Conservation (phyloP, 1,140 invertebrate genomes). For the Drosophila kanapiae region DNA sequence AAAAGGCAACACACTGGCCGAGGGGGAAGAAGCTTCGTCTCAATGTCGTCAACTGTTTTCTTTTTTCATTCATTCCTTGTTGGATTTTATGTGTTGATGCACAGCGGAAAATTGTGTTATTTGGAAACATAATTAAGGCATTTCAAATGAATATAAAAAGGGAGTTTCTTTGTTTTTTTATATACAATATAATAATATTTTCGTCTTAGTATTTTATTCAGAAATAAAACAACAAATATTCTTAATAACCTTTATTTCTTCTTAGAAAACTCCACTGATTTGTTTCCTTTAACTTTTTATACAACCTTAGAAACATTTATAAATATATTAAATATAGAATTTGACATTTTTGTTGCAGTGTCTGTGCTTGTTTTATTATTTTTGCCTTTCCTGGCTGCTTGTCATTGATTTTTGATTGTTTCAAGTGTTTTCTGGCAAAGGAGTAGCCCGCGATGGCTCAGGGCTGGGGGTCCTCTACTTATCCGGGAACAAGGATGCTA, state of each 20-base stretch:
- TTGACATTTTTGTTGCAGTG: constrained; percentile 2
- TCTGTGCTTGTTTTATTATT: background rate
- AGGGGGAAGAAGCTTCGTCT: constrained; percentile 40
- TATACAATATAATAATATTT: too few relatives aligned
- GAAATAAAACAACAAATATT: too few relatives aligned
- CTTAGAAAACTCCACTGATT: too few relatives aligned
- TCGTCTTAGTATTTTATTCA: too few relatives aligned
- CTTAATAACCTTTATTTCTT: too few relatives aligned
- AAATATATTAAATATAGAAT: background rate
- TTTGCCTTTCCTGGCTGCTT: constrained; percentile 34
- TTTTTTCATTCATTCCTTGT: constrained; percentile 9
- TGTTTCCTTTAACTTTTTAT: too few relatives aligned
- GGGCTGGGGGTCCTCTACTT: too few relatives aligned
- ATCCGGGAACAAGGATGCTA: background rate
- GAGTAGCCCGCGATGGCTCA: constrained; percentile 3
- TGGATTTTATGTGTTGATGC: constrained; percentile 18
- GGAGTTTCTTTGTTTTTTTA: too few relatives aligned
- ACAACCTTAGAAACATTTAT: too few relatives aligned
- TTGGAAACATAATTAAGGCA: too few relatives aligned
- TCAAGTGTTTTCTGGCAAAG: constrained; percentile 65
- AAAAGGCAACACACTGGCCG: constrained; percentile 59
- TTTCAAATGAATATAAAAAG: too few relatives aligned
- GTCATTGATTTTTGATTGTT: constrained; percentile 82
- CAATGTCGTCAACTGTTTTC: constrained; percentile 63
- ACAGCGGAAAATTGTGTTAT: background rate